These are phyloP conservation scores for Micromussa lordhowensis DNA, from an alignment of 92 coral and sea anemone species.

Conservation along the genomic window DNA sequence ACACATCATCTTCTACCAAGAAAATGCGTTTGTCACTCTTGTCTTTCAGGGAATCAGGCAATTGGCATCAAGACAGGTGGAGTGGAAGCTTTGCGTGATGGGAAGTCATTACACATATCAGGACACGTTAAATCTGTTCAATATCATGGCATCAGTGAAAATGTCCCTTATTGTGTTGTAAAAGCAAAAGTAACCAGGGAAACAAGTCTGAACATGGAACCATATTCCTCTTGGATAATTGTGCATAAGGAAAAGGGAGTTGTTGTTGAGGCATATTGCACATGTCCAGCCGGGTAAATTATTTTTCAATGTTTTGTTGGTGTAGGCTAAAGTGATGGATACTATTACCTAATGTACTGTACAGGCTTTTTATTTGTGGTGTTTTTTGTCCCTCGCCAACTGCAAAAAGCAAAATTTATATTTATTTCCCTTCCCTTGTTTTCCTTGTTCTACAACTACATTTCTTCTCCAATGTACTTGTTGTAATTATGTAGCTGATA, in stretches of 20 bases:
- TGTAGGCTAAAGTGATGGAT: too few relatives aligned
- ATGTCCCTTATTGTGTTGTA: constrained; percentile 36
- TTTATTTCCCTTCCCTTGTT: constrained; percentile 1
- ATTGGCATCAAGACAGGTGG: constrained; percentile 26
- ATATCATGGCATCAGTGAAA: constrained; percentile 27
- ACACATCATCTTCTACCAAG: too few relatives aligned
- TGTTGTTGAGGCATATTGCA: constrained; percentile 19
- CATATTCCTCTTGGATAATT: constrained; percentile 14
- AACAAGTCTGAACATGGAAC: constrained; percentile 6
- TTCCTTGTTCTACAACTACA: not conserved
- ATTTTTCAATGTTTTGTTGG: not conserved
- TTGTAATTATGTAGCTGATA: not conserved
- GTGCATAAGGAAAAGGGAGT: constrained; percentile 22
- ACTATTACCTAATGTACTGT: too few relatives aligned
- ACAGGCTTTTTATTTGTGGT: too few relatives aligned
- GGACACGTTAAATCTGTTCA: constrained; percentile 32
- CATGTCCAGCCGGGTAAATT: constrained; percentile 40
- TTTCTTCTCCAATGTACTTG: not conserved
- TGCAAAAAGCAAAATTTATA: not conserved
- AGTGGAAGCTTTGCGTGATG: constrained; percentile 36
- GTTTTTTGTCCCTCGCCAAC: too few relatives aligned
- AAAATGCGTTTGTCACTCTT: not conserved
- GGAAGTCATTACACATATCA: constrained; percentile 36
- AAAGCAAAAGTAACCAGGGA: constrained; percentile 16
- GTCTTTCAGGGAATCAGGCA: not conserved